These are phyloP conservation scores for Apaloderma vittatum DNA, from an alignment of 2,113 vertebrate genomes.

Conservation along the genomic window DNA sequence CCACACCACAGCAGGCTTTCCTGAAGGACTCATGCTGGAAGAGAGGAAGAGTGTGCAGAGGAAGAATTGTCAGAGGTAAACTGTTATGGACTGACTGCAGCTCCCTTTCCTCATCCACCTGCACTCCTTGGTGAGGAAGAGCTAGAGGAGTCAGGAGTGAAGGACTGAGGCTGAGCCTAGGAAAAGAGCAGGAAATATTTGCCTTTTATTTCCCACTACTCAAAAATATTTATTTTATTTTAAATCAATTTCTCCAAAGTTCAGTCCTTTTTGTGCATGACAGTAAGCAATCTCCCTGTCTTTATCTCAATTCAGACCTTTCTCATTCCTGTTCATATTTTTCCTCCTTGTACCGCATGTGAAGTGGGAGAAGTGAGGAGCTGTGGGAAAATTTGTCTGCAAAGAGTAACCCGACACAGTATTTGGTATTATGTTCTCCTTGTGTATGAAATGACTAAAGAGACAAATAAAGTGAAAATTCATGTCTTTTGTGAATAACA, in stretches of 20 bases:
- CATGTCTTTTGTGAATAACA: not conserved
- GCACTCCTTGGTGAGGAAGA: fast-evolving
- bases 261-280: not conserved
- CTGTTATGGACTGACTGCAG: not conserved
- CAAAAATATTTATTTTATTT: not conserved
- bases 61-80: not conserved
- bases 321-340: not conserved
- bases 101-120: fast-evolving
- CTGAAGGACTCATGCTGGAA: not conserved
- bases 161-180: not conserved
- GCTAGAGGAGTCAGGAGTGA: not conserved
- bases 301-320: not conserved
- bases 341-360: not conserved
- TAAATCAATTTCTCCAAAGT: not conserved
- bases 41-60: not conserved
- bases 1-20: not conserved
- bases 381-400: not conserved
- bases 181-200: not conserved
- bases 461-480: not conserved
- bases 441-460: not conserved
- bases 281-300: not conserved
- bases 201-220: not conserved
- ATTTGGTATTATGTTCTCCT: not conserved
- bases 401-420: not conserved
- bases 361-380: fast-evolving